Base-by-base conservation (phyloP, 2,888 invertebrate species). In the Gastracanthus pulcherrimus region DNA sequence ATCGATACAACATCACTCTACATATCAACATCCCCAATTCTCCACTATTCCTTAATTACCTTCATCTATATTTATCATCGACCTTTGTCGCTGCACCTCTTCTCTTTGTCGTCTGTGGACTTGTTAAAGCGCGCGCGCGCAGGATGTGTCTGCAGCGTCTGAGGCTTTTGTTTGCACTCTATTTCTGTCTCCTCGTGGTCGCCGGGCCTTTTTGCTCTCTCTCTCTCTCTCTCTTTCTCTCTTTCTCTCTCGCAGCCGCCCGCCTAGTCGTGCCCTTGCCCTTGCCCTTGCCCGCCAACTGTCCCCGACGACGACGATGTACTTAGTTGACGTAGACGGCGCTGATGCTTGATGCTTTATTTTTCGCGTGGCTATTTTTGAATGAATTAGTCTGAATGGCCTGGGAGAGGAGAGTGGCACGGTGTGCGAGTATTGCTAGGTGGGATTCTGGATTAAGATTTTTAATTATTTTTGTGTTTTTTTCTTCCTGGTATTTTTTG, bases 311-410 rank as follows among this genome's bases (percentile, higher is more conserved):
- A 84, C 85, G 48, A 64, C 45, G 48, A 75, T 45, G 69, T 29
- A 16, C 60, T 70, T 58, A n/a, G n/a, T n/a, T n/a, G n/a, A n/a
- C n/a, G n/a, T 77, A 83, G 80, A 45, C 45, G 16, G 45, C 9
- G 11, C n/a, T n/a, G n/a, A n/a, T n/a, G n/a, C n/a, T 71, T 55
- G 34, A 41, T 55, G 78, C 58, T 72, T 66, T 72, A 51, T 78
- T 78, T 78, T 34, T 11, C 60, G 55, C 45, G 13, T 55, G 41
- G 36, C 74, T 80, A 69, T 80, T 80, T 80, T 38, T 48, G 74
- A 80, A 74, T 72, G 74, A 75, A 62, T 75, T 38, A 48, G 83
- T 82, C 84, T 84, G 85, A 86, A 86, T 86, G 84, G 85, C 83
- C 79, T 13, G 48, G 31, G n/a, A 4, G 6, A 23, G 38, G 26